Base-by-base conservation (phyloP, 2,797 vertebrate species). In the Siniperca obscura region DNA sequence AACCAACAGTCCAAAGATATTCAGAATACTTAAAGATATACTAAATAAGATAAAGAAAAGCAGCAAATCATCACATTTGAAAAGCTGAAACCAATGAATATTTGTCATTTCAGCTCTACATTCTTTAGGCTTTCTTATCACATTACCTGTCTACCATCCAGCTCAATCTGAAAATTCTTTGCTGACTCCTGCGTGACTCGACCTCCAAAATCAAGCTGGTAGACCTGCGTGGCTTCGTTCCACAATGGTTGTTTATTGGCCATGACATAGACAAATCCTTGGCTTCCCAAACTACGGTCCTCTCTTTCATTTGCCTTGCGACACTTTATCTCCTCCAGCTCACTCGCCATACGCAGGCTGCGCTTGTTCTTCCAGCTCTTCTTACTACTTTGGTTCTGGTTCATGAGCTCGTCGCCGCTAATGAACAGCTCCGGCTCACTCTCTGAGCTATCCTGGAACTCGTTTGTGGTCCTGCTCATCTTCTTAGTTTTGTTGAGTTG, bases 131-230 rank as follows among this genome's bases (percentile, higher is more conserved):
- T 55, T 44, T 73, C 14, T 12, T 14, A 27, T 40, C n/a, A 22
- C 7, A 34, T 87, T 96, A 99, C 98, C 97, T 99, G 98, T 93
- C 98, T 95, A 64, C 98, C 98, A 89, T 99, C 98, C 94, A 99
- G 94, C 92, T 99, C 98, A 48, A 99, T 99, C 92, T 99, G 98
- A 94, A 99, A 99, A 92, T 99, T 99, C 95, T 99, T 99, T 70
- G 98, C 98, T 0, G 98, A 99, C 92, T 99, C 98, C 90, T 99
- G 98, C 40, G 98, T 99, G 86, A 99, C 98, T 13, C 98, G 95
- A 64, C 98, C 98, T 85, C 98, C 98, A 2, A 99, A 99, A 91
- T 99, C 98, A 74, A 99, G 96, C 95, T 99, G 98, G 93, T 99
- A 99, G 30, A 99, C 98, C 93, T 99, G 98, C 0, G 98, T 99